A percentile compares a stretch with the other conserved stretches of the same genome.
phyloP scores from a whole-genome alignment of 2,797 vertebrate genomes.

The Spheniscus humboldti region DNA sequence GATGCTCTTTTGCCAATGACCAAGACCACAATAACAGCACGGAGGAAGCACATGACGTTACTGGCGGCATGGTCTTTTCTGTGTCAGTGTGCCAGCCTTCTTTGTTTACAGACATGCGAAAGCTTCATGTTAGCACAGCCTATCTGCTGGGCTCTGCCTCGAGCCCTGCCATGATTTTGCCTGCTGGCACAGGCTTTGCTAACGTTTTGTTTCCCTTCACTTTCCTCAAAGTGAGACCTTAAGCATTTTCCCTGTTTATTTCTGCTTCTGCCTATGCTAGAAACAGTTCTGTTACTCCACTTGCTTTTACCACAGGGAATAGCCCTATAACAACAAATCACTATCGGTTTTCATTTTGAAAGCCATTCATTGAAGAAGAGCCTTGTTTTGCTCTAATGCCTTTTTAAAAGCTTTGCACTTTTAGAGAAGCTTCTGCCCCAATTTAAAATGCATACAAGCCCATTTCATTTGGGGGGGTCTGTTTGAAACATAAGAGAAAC shows the following conservation, averaged over 20 bases:
- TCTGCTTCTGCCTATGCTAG: not conserved
- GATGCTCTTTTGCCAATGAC: not conserved
- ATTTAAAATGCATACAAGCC: not conserved
- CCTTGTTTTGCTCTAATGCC: not conserved
- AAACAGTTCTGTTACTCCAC: not conserved
- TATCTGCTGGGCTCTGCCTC: not conserved
- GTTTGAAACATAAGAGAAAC: not conserved
- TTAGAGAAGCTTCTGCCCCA: rapidly evolving
- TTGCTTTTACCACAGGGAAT: not conserved
- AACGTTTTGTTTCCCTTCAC: not conserved
- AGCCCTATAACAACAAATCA: not conserved
- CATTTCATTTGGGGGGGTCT: not conserved
- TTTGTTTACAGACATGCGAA: not conserved
- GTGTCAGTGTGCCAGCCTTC: not conserved
- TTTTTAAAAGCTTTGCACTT: not conserved
- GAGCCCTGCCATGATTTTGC: not conserved
- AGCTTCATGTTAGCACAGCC: not conserved
- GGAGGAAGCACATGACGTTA: rapidly evolving
- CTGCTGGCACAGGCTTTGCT: not conserved
- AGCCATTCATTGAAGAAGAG: not conserved
- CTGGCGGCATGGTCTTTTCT: not conserved
- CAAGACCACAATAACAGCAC: rapidly evolving
- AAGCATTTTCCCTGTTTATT: not conserved
- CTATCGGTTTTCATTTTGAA: not conserved
- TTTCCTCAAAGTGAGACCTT: not conserved